These are phyloP conservation scores for Poecilia velifera DNA, from an alignment of 2,797 vertebrate genomes.

Conservation along the genomic window DNA sequence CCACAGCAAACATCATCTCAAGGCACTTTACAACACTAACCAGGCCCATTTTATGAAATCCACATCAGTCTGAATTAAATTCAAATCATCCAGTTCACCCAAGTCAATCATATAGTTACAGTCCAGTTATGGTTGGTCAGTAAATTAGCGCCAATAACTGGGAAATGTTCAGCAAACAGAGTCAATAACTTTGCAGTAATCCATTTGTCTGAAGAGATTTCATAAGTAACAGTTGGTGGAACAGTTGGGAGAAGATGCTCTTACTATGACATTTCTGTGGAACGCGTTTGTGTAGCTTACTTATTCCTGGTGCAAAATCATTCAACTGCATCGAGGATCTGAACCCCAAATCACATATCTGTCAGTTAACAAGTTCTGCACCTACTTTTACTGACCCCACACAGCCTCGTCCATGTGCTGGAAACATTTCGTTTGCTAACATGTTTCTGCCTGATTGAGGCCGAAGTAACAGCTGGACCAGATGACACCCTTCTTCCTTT, in stretches of 20 bases:
- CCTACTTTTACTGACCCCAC: not conserved
- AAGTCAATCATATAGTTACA: not conserved
- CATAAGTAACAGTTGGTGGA: not conserved
- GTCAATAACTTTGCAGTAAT: not conserved
- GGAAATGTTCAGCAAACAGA: not conserved
- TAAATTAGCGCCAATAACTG: not conserved
- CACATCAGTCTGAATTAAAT: not conserved
- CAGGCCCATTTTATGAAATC: not conserved
- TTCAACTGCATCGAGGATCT: not conserved
- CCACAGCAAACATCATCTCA: not conserved
- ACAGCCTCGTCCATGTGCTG: not conserved
- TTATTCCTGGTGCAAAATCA: not conserved
- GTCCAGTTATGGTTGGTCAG: not conserved
- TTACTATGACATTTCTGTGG: not conserved
- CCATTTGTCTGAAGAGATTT: not conserved
- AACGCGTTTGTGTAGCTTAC: not conserved
- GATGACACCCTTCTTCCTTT: constrained; percentile 8
- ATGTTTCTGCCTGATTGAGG: not conserved
- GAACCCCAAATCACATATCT: not conserved
- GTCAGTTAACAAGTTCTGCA: not conserved
- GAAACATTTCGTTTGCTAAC: not conserved
- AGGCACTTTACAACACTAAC: not conserved
- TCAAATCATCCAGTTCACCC: not conserved
- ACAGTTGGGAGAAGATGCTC: not conserved
- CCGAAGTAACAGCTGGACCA: constrained; percentile 2